phyloP scores from a whole-genome alignment of 2,797 vertebrate genomes.

The Mastacembelus armatus region DNA sequence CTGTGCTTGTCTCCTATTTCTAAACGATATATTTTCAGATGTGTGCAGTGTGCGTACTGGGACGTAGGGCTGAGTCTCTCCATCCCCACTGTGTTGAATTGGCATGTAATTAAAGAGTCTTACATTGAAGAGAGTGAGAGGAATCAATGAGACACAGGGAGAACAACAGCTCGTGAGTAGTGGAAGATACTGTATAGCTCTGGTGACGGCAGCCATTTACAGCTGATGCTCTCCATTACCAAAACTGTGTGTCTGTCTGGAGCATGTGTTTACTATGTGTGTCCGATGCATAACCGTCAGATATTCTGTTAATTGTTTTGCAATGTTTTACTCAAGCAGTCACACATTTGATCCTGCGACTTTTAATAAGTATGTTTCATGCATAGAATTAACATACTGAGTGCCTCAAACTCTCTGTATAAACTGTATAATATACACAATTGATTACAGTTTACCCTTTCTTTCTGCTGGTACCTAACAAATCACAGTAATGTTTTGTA shows the following conservation, averaged over 20 bases:
- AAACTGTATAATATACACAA: not conserved
- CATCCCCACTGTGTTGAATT: constrained; percentile 62
- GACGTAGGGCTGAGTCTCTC: constrained; percentile 55
- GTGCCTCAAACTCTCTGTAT: not conserved
- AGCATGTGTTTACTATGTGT: not conserved
- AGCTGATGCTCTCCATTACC: constrained; percentile 43
- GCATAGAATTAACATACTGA: not conserved
- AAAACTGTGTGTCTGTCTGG: constrained; percentile 12
- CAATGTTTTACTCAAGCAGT: too few relatives aligned
- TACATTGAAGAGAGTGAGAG: constrained; percentile 30
- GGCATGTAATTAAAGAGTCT: constrained; percentile 79
- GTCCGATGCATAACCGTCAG: too few relatives aligned
- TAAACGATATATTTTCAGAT: constrained; percentile 56
- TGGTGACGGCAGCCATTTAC: constrained; percentile 67
- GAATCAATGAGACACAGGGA: constrained; percentile 12
- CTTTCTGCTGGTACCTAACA: too few relatives aligned
- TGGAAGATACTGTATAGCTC: constrained; percentile 14
- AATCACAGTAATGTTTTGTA: too few relatives aligned
- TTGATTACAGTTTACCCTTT: too few relatives aligned
- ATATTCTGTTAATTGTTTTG: too few relatives aligned
- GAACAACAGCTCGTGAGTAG: not conserved
- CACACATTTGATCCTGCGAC: not conserved
- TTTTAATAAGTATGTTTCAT: not conserved
- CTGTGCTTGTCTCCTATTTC: constrained; percentile 40
- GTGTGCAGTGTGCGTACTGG: constrained; percentile 26